These are phyloP conservation scores for Chelonus formosanus DNA, from an alignment of 2,888 invertebrate species.

Conservation along the genomic window DNA sequence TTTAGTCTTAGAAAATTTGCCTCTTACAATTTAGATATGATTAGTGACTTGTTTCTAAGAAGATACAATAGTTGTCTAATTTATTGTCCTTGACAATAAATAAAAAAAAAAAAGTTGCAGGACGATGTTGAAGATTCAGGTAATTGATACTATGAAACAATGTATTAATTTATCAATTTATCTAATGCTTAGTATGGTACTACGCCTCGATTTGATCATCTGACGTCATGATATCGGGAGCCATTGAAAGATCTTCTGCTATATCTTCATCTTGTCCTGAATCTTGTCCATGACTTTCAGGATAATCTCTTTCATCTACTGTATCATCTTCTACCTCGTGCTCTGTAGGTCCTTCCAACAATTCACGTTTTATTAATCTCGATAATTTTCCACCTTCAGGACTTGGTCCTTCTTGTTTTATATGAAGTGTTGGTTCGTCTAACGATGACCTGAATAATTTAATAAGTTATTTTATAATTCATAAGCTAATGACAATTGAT, in stretches of 20 bases:
- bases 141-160: background rate
- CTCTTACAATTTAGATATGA: constrained; percentile 44
- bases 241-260: constrained; percentile 63
- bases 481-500: background rate
- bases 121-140: no score
- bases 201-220: constrained; percentile 63
- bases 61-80: no score
- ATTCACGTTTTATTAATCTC: constrained; percentile 63
- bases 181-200: constrained; percentile 46
- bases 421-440: constrained; percentile 62
- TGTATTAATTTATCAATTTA: constrained; percentile 6
- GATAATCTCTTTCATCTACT: constrained; percentile 58
- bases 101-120: no score
- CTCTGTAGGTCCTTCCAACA: constrained; percentile 57
- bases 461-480: background rate
- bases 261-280: constrained; percentile 62
- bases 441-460: constrained; percentile 55
- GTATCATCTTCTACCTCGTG: constrained; percentile 56
- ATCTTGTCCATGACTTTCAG: constrained; percentile 59
- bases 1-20: no score
- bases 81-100: no score
- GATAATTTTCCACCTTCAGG: constrained; percentile 62
- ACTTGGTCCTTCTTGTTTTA: constrained; percentile 60
- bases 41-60: constrained; percentile 39
- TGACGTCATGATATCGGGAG: constrained; percentile 60